These are phyloP conservation scores for Petrolisthes cinctipes DNA, from an alignment of 2,888 invertebrate genomes.

Conservation along the genomic window DNA sequence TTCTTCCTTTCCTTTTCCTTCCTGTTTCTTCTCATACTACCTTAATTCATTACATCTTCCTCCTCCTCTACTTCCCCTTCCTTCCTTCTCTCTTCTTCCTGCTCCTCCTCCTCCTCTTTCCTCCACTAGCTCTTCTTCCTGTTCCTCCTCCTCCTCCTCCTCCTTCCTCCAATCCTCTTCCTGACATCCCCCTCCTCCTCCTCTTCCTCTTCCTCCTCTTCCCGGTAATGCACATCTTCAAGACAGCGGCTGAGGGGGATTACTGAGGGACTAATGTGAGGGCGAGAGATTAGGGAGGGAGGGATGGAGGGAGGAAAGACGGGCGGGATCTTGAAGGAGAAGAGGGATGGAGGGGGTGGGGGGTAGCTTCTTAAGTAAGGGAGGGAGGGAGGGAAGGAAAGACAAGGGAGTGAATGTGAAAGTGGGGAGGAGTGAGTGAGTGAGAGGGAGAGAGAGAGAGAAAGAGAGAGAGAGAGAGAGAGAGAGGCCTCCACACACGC, in stretches of 20 bases:
- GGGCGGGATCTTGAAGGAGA: not conserved
- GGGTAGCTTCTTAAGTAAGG: no score
- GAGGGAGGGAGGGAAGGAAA: conserved; percentile 8
- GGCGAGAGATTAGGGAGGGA: conserved; percentile 45
- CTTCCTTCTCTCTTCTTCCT: not conserved
- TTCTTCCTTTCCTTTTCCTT: not conserved
- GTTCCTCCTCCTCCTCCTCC: not conserved
- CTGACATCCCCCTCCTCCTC: not conserved
- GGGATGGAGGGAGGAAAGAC: not conserved
- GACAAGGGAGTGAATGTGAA: not conserved
- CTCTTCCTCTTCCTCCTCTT: conserved; percentile 25
- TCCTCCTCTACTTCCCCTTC: not conserved
- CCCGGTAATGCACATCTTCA: conserved; percentile 54
- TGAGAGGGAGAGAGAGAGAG: not conserved
- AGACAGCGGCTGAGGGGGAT: conserved; percentile 55
- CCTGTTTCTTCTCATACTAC: not conserved
- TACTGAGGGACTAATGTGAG: conserved; percentile 54
- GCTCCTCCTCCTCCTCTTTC: not conserved
- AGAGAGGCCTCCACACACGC: conserved; percentile 47
- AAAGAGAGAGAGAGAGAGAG: conserved; percentile 11
- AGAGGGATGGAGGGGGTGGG: not conserved
- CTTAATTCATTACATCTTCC: not conserved
- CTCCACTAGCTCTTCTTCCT: not conserved
- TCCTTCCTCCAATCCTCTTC: not conserved
- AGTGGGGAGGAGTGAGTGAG: not conserved